Evolutionary conservation across 2,797 vertebrate genomes (phyloP).

Genomic region (Thunnus albacares): DNA sequence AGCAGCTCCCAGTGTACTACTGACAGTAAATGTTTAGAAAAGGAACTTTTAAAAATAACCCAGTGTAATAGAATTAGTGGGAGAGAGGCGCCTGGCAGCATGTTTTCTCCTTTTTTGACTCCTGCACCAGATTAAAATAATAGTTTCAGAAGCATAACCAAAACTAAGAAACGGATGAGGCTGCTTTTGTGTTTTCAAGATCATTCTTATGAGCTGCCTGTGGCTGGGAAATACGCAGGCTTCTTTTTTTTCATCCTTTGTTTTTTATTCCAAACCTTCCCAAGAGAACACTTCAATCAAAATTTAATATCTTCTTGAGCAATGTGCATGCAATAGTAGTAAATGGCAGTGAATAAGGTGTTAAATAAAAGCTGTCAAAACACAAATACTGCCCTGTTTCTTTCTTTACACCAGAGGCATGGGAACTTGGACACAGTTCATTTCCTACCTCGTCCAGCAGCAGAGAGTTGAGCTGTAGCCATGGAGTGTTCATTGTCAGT

Average conservation of each 20-base stretch:
- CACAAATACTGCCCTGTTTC: constrained; percentile 19
- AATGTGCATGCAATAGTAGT: not conserved
- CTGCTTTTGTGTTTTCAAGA: constrained; percentile 52
- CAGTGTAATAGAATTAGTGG: constrained; percentile 84
- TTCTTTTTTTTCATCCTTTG: constrained; percentile 10
- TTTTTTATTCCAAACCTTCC: constrained; percentile 8
- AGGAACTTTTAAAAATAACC: constrained; percentile 85
- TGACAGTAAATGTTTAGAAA: constrained; percentile 88
- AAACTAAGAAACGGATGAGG: constrained; percentile 49
- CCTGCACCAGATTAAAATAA: constrained; percentile 65
- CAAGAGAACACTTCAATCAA: constrained; percentile 30
- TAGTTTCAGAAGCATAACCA: constrained; percentile 62
- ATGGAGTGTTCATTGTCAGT: constrained; percentile 32
- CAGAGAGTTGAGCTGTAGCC: constrained; percentile 44
- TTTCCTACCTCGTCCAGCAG: constrained; percentile 25
- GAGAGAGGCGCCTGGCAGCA: constrained; percentile 74
- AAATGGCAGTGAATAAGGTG: constrained; percentile 17
- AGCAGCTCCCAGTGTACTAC: constrained; percentile 85
- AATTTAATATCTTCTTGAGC: constrained; percentile 25
- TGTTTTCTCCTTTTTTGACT: constrained; percentile 60
- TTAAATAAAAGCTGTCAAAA: constrained; percentile 42
- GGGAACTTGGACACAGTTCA: constrained; percentile 40
- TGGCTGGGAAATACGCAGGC: constrained; percentile 31
- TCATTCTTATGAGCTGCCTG: constrained; percentile 33
- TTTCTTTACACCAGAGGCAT: constrained; percentile 16